Evolutionary conservation across 2,888 invertebrate genomes (phyloP), one percentile per base, ranked within the genome.

Genomic region (Parnassius glacialis): DNA sequence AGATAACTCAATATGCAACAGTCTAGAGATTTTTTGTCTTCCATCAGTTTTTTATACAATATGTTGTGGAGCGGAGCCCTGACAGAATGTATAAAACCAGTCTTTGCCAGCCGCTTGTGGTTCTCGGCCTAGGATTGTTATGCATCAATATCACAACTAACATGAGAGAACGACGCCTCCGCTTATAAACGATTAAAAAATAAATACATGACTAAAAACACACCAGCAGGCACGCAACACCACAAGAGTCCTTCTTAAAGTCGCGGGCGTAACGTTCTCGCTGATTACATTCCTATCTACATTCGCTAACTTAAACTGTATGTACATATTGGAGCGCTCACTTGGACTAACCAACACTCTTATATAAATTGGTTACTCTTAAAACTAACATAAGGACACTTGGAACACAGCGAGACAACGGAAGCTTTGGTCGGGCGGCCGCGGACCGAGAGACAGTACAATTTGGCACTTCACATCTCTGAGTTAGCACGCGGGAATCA

Each of bases 381-480:
- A 73, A 65, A 79, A 72, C 85, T 84, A 85, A 78, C 74, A 80
- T 90, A 90, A 90, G 90, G 90, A 83, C 90, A 90, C 90, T 90
- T 90, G 83, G 82, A 78, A 77, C 75, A 67, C 67, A 64, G 73
- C 76, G 73, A 67, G 71, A 73, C 68, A 69, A 72, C 71, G 77
- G 78, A 77, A 71, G 71, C 73, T 70, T 72, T 70, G 73, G 74
- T 72, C 71, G 68, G 66, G 65, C 67, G 68, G 68, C 70, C 68
- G 59, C 61, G 61, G 65, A 55, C 62, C 59, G n/a, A 45, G 43
- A 25, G 59, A 48, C 58, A 52, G 57, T 44, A 64, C 58, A 57
- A 64, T 70, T 72, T 71, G 69, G 70, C 72, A 71, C 70, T 63
- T 61, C 50, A 51, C 54, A 48, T 56, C 64, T 47, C 60, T 45